Conservation (phyloP, 2,113 vertebrate genomes). For the Ailuropoda melanoleuca region DNA sequence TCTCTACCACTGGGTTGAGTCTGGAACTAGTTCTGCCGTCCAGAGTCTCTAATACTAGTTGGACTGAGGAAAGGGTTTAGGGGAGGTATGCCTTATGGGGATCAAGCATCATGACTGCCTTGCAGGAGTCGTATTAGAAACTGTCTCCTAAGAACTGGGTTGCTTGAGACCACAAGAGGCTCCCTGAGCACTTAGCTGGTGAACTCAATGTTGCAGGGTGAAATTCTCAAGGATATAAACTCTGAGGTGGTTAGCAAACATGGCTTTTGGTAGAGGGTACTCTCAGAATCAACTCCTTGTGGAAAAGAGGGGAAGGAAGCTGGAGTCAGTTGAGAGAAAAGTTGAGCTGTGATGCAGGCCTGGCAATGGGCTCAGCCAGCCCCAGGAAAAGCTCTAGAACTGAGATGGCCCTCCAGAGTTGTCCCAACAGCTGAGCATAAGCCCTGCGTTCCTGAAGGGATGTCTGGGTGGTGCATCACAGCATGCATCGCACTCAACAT, state of each 20-base stretch:
- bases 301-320: background rate
- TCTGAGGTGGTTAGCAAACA: background rate
- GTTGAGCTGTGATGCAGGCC: background rate
- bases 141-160: background rate
- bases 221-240: background rate
- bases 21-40: background rate
- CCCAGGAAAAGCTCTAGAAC: background rate
- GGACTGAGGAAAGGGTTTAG: background rate
- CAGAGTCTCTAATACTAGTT: background rate
- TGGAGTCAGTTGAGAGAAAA: background rate
- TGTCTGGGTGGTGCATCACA: background rate
- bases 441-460: background rate
- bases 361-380: background rate
- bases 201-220: background rate
- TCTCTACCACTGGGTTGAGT: background rate
- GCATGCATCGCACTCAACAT: background rate
- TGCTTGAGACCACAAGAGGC: background rate
- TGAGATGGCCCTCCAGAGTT: background rate
- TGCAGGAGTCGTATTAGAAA: background rate
- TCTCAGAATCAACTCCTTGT: background rate
- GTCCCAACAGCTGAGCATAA: background rate
- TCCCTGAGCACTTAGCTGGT: background rate
- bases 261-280: background rate
- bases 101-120: background rate
- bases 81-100: background rate